Evolutionary conservation across 2,113 vertebrate species (phyloP).

Genomic region (Pelecanoides urinatrix): DNA sequence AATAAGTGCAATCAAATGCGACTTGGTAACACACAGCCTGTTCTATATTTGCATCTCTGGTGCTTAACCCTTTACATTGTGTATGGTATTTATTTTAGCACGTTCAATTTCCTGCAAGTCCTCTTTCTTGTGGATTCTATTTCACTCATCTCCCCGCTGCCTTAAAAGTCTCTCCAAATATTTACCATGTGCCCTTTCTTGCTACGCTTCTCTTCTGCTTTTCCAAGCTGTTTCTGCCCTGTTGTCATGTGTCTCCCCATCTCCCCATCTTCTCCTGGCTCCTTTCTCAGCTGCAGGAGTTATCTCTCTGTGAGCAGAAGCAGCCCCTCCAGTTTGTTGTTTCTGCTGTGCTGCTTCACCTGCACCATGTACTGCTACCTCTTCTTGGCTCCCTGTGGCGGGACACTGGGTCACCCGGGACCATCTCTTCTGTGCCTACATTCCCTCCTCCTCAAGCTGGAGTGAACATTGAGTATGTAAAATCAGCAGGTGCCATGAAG

Average conservation of each 20-base stretch:
- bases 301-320: background rate
- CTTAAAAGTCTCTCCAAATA: background rate
- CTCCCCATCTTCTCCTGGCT: background rate
- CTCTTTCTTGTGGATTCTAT: background rate
- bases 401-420: background rate
- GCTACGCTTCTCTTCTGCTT: background rate
- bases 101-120: background rate
- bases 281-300: background rate
- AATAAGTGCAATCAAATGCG: background rate
- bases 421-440: rapidly evolving
- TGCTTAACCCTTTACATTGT: constrained; percentile 6
- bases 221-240: background rate
- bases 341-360: background rate
- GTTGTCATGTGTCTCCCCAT: background rate
- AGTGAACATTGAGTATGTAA: background rate
- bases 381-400: background rate
- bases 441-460: background rate
- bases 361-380: background rate
- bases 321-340: background rate
- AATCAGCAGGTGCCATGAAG: background rate
- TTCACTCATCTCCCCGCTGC: background rate
- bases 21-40: background rate
- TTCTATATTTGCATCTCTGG: background rate
- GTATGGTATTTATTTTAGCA: background rate
- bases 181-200: background rate